Base-by-base conservation (phyloP, 2,888 invertebrate species). In the Abrostola tripartita region DNA sequence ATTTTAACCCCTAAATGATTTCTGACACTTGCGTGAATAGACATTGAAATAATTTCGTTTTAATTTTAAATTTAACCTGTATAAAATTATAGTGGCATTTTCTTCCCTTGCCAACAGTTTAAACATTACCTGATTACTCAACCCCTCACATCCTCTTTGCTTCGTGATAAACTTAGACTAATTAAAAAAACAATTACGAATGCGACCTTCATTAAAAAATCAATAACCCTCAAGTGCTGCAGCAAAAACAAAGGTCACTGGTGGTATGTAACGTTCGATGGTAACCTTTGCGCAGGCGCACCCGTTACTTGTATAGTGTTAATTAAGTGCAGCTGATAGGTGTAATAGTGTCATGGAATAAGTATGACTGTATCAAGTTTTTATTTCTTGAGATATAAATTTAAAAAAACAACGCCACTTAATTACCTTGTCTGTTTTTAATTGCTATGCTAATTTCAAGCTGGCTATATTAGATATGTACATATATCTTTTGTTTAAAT, bases 221-320 rank as follows among this genome's bases (percentile, higher is more conserved):
- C 60, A 61, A 59, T 78, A 73, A 65, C 59, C 55, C 63, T 62
- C 38, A 38, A 72, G 53, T 61, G 50, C 47, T 54, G 24, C 11
- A 5, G 71, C 59, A 85, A 85, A 85, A 81, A 84, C 78, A 80
- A 82, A 84, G 83, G 84, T 86, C 84, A 85, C 6, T 40, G 50
- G 44, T 65, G 84, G 88, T 81, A 89, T 88, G 82, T 88, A 90
- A 89, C 90, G 90, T 83, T 73, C 79, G 49, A 12, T 37, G 7
- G 35, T 81, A 85, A 88, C 88, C 88, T 88, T 88, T 88, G 74
- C 81, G 80, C 85, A 54, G 51, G 79, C 76, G 80, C 79, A 74
- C 36, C 42, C 52, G 40, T 70, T 74, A 61, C 42, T 50, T 36
- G 14, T 49, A 53, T 49, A 64, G 67, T 65, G 59, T 64, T 65